Evolutionary conservation across 2,797 vertebrate genomes (phyloP).

Genomic region (Xiphophorus birchmanni): DNA sequence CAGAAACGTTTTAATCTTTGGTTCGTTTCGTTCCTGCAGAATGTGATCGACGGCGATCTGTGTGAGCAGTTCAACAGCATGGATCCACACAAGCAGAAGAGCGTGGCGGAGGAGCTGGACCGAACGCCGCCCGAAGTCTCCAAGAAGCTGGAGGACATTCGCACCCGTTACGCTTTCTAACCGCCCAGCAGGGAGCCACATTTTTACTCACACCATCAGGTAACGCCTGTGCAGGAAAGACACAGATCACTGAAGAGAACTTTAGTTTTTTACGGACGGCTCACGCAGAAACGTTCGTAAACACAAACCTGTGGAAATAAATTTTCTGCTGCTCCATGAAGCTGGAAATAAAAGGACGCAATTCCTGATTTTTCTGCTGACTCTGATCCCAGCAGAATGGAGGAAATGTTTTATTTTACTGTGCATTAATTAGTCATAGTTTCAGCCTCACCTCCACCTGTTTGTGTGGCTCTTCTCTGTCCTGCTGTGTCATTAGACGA

Average conservation of each 20-base stretch:
- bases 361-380: background rate
- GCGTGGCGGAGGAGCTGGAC: constrained; percentile 95
- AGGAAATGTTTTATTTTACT: constrained; percentile 23
- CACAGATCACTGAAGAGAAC: background rate
- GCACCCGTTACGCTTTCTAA: constrained; percentile 97
- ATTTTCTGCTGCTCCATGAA: background rate
- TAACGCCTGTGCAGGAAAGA: background rate
- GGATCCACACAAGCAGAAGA: constrained; percentile 98
- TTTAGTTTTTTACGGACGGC: background rate
- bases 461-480: constrained; percentile 22
- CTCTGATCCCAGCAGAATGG: background rate
- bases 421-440: constrained; percentile 26
- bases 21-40: constrained; percentile 76
- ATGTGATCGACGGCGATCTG: constrained; percentile 97
- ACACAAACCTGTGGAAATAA: background rate
- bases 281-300: background rate
- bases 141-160: constrained; percentile 98
- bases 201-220: background rate
- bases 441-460: constrained; percentile 9
- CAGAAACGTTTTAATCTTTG: background rate
- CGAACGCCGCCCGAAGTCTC: constrained; percentile 96
- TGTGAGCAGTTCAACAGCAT: constrained; percentile 99
- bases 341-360: background rate
- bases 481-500: constrained; percentile 44
- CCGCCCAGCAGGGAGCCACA: background rate